Evolutionary conservation across 2,113 vertebrate genomes (phyloP), one percentile per base, ranked within the genome.

Genomic region (Catagonus wagneri): DNA sequence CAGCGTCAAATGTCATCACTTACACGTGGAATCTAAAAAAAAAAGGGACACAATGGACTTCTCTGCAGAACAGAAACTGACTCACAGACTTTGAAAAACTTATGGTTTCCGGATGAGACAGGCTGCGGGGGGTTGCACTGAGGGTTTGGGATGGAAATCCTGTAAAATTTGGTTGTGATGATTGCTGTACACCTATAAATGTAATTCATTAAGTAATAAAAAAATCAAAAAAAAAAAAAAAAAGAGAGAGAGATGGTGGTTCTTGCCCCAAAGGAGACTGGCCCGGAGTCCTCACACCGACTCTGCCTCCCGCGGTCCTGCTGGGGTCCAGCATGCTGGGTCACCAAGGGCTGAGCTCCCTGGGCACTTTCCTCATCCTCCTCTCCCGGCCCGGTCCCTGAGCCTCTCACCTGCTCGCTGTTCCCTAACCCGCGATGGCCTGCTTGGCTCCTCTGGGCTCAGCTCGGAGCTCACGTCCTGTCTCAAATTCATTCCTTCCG

Each of bases 201-300:
- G n/a, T n/a, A n/a, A n/a, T n/a, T n/a, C n/a, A n/a, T n/a, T n/a
- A n/a, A n/a, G n/a, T n/a, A n/a, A n/a, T n/a, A n/a, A n/a, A n/a
- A n/a, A n/a, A n/a, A n/a, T n/a, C n/a, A n/a, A n/a, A n/a, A n/a
- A n/a, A n/a, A n/a, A n/a, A n/a, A n/a, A n/a, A n/a, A n/a, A n/a
- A n/a, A n/a, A n/a, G n/a, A n/a, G n/a, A n/a, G n/a, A n/a, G n/a
- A 92, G 58, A 32, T 0, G 3, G 0, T 23, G 12, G 25, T 17
- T 25, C 50, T 69, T 32, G 58, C 36, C 19, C 4, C 0, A 58
- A 80, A 80, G 76, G 58, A 20, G 7, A 22, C 58, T 36, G 61
- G 66, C 25, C 50, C 1, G 3, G 11, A 25, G 34, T 79, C 34
- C 71, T 52, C n/a, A 15, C 2, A 4, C 2, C 11, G 29, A 32